Conservation (phyloP, 2,797 vertebrate species). For the Dendrocincla tyrannina region DNA sequence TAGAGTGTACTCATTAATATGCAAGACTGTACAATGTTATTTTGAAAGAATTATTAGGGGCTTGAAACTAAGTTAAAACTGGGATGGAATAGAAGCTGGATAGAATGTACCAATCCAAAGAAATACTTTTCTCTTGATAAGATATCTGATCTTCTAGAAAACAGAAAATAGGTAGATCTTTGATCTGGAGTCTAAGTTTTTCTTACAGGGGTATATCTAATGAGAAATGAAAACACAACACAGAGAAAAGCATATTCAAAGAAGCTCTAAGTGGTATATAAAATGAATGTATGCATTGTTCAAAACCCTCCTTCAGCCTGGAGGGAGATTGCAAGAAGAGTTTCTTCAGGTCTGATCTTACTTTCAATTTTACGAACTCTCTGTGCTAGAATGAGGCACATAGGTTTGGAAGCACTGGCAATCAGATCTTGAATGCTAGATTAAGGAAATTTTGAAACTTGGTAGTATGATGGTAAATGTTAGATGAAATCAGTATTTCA, state of each 20-base stretch:
- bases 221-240: not conserved
- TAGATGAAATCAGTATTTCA: no score
- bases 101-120: not conserved
- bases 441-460: not conserved
- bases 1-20: not conserved
- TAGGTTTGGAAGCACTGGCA: not conserved
- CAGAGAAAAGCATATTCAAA: not conserved
- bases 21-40: not conserved
- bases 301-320: not conserved
- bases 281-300: not conserved
- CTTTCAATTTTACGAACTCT: not conserved
- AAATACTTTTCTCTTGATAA: not conserved
- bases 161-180: not conserved
- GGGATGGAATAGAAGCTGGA: not conserved
- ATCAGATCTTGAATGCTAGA: not conserved
- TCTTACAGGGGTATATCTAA: not conserved
- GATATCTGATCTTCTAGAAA: not conserved
- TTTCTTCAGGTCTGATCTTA: not conserved
- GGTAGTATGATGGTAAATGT: not conserved
- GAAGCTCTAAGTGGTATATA: not conserved
- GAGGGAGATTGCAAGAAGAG: not conserved
- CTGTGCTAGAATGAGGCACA: not conserved
- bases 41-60: not conserved
- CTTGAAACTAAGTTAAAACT: not conserved
- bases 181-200: not conserved